These are phyloP conservation scores for Lasiurus cinereus DNA, from an alignment of 2,113 vertebrate genomes.

Conservation along the genomic window DNA sequence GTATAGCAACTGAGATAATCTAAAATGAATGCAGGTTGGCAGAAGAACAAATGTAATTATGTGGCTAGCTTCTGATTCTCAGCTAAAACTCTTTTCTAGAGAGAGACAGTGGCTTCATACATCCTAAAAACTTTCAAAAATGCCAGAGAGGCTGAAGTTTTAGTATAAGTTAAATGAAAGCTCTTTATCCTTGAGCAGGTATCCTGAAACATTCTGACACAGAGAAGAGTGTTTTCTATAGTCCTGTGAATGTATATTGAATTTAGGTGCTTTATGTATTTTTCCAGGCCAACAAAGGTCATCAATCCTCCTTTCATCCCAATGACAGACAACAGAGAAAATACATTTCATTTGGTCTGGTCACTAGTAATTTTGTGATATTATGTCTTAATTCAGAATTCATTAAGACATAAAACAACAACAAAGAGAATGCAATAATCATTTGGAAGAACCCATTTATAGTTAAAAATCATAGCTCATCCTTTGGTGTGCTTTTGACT, in stretches of 20 bases:
- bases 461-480: not conserved
- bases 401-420: conserved; percentile 16
- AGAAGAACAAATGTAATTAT: not conserved
- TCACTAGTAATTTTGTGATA: conserved; percentile 50
- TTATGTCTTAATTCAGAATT: conserved; percentile 22
- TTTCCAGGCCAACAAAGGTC: not conserved
- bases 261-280: not conserved
- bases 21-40: not conserved
- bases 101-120: not conserved
- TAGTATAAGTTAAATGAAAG: not conserved
- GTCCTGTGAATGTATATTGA: not conserved
- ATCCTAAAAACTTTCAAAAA: conserved; percentile 43
- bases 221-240: not conserved
- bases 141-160: not conserved
- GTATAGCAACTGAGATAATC: not conserved
- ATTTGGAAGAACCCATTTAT: not conserved
- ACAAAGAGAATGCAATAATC: conserved; percentile 11
- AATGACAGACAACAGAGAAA: conserved; percentile 46
- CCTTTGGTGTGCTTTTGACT: not conserved
- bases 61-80: not conserved
- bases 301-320: not conserved
- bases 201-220: not conserved
- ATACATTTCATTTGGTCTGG: not conserved
- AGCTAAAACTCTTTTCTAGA: not conserved
- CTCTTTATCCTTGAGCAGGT: not conserved